Evolutionary conservation across 2,888 invertebrate genomes (phyloP).

Genomic region (Ophraella communa): DNA sequence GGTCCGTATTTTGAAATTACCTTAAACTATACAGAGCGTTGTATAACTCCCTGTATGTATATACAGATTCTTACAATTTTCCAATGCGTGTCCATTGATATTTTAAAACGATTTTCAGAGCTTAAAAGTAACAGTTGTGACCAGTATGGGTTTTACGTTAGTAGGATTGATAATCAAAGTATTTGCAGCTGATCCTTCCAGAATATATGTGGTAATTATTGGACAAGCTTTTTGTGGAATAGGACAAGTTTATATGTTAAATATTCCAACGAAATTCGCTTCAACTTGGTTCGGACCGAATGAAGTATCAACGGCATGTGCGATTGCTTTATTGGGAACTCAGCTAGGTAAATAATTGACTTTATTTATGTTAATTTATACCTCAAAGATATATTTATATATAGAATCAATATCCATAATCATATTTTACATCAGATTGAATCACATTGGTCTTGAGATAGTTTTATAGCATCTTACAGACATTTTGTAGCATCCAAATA

Average conservation of each 20-base stretch:
- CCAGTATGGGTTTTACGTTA: conserved; percentile 65
- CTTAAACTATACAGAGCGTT: too few relatives aligned
- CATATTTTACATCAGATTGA: too few relatives aligned
- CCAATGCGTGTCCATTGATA: too few relatives aligned
- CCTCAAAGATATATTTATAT: too few relatives aligned
- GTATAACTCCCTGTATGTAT: too few relatives aligned
- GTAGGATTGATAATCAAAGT: conserved; percentile 69
- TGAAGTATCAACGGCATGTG: conserved; percentile 92
- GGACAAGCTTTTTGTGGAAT: conserved; percentile 65
- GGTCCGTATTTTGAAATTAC: too few relatives aligned
- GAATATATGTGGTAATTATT: conserved; percentile 68
- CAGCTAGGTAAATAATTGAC: conserved; percentile 66
- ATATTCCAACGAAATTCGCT: conserved; percentile 71
- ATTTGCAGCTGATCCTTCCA: conserved; percentile 65
- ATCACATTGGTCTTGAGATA: too few relatives aligned
- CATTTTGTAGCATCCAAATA: too few relatives aligned
- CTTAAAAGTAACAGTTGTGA: conserved; percentile 61
- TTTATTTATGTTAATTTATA: too few relatives aligned
- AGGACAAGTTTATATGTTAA: conserved; percentile 71
- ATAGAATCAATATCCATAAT: too few relatives aligned
- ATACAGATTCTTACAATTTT: too few relatives aligned
- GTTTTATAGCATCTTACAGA: too few relatives aligned
- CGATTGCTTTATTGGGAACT: conserved; percentile 96
- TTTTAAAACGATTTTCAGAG: conserved; percentile 65
- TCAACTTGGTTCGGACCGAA: conserved; percentile 89